Evolutionary conservation across 2,113 vertebrate genomes (phyloP).

Genomic region (Austrofundulus limnaeus): DNA sequence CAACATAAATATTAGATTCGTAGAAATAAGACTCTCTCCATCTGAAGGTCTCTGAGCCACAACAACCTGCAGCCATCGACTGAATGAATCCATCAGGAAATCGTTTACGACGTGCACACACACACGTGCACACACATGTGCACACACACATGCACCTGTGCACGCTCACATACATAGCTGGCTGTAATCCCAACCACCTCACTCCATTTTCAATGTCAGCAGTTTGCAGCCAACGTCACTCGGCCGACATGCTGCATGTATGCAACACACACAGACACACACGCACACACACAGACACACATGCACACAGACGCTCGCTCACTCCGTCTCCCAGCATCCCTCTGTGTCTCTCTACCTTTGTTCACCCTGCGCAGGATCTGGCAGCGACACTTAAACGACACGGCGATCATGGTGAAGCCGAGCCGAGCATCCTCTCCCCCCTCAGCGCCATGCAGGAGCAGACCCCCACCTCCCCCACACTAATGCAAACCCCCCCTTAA

Average conservation of each 20-base stretch:
- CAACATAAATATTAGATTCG: constrained; percentile 61
- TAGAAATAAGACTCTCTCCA: constrained; percentile 39
- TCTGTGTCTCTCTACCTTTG: constrained; percentile 86
- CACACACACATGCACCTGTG: constrained; percentile 22
- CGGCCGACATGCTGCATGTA: constrained; percentile 23
- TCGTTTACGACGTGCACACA: constrained; percentile 25
- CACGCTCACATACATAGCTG: constrained; percentile 21
- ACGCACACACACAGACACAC: background rate
- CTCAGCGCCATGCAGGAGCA: constrained; percentile 77
- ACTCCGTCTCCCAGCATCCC: constrained; percentile 6
- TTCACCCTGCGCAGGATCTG: constrained; percentile 94
- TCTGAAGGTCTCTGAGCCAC: constrained; percentile 39
- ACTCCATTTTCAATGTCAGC: constrained; percentile 59
- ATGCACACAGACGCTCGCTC: constrained; percentile 26
- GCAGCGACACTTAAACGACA: constrained; percentile 99
- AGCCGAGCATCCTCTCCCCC: constrained; percentile 62
- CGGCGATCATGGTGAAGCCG: constrained; percentile 94
- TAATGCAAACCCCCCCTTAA: background rate
- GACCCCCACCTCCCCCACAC: constrained; percentile 2
- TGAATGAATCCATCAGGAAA: constrained; percentile 53
- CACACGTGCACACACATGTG: constrained; percentile 16
- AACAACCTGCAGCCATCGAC: constrained; percentile 53
- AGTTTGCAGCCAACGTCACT: constrained; percentile 40
- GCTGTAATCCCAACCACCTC: constrained; percentile 16
- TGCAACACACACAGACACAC: constrained; percentile 16